These are phyloP conservation scores for Pseudanteris insignis DNA, from an alignment of 2,888 invertebrate genomes.

Conservation along the genomic window DNA sequence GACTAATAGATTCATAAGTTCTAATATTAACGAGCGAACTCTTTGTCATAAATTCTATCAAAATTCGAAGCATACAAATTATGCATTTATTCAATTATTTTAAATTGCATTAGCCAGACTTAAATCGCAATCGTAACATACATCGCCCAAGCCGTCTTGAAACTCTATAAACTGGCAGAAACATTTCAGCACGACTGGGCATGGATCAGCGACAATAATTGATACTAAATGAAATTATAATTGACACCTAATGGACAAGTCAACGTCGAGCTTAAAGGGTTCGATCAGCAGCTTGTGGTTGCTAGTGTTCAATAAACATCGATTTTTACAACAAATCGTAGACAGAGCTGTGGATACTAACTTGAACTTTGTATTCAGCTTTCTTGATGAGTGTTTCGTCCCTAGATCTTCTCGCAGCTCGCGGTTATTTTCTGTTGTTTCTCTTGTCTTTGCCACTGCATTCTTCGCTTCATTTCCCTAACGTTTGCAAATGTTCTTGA, in stretches of 20 bases:
- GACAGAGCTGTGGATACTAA: slow-evolving; percentile 26
- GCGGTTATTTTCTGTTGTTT: slow-evolving; percentile 19
- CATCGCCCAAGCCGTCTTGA: too few species aligned
- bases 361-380: slow-evolving; percentile 29
- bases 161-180: too few species aligned
- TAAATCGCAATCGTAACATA: too few species aligned
- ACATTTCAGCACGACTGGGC: slow-evolving; percentile 22
- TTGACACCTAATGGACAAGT: slow-evolving; percentile 27
- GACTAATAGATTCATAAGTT: too few species aligned
- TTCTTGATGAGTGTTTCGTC: slow-evolving; percentile 26
- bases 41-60: too few species aligned
- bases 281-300: slow-evolving; percentile 9
- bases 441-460: slow-evolving; percentile 30
- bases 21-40: too few species aligned
- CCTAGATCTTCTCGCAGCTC: slow-evolving; percentile 18
- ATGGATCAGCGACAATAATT: slow-evolving; percentile 27
- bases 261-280: too few species aligned
- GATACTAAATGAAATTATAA: slow-evolving; percentile 27
- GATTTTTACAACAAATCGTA: slow-evolving; percentile 27
- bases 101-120: too few species aligned
- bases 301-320: slow-evolving; percentile 14
- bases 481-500: slow-evolving; percentile 59
- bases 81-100: too few species aligned
- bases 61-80: too few species aligned
- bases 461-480: slow-evolving; percentile 33